These are phyloP conservation scores for Colostygia pectinataria DNA, from an alignment of 2,888 invertebrate genomes.

Conservation along the genomic window DNA sequence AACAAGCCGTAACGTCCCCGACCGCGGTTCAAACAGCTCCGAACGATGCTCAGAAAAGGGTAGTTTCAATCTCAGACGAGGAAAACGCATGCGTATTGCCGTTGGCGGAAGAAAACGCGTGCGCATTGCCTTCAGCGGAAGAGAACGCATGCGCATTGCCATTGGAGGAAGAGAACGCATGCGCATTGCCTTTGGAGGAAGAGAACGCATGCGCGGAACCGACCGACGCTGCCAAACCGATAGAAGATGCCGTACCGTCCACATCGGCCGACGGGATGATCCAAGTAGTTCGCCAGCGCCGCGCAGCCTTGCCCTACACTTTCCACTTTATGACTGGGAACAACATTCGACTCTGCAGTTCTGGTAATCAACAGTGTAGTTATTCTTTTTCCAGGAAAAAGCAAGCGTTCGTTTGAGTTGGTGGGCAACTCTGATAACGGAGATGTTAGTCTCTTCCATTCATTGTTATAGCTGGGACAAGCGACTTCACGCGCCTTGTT, in stretches of 20 bases:
- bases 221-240: neutral
- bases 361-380: slow-evolving; percentile 53
- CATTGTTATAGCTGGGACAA: too few species aligned
- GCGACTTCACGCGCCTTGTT: too few species aligned
- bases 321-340: slow-evolving; percentile 93
- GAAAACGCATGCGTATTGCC: slow-evolving; percentile 1
- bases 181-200: neutral
- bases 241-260: neutral
- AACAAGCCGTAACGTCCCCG: slow-evolving; percentile 1
- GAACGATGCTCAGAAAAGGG: neutral
- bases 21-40: slow-evolving; percentile 6
- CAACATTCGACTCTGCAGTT: slow-evolving; percentile 87
- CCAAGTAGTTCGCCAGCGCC: slow-evolving; percentile 45
- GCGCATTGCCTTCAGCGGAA: neutral
- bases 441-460: too few species aligned
- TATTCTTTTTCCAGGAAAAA: too few species aligned
- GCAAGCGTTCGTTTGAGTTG: too few species aligned
- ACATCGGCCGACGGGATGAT: neutral
- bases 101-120: neutral
- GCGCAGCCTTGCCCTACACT: slow-evolving; percentile 82
- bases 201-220: neutral
- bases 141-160: neutral
- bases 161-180: neutral
- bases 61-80: neutral
- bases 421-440: too few species aligned